Evolutionary conservation across 64 coral and sea anemone genomes (phyloP).

Genomic region (Pocillopora damicornis): DNA sequence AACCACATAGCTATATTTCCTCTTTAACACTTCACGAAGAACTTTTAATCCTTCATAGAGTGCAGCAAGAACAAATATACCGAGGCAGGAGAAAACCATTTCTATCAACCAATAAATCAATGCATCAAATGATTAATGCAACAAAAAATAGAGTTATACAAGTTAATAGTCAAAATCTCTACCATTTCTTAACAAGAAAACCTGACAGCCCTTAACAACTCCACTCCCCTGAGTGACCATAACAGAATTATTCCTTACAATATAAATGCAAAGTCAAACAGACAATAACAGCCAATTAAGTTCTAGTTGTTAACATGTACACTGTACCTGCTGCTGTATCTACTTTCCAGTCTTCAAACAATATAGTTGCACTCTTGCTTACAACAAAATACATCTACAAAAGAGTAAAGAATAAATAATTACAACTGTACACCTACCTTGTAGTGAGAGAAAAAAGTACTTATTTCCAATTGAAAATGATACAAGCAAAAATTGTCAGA

Average conservation of each 20-base stretch:
- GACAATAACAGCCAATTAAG: no score
- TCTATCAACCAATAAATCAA: slow-evolving; percentile 42
- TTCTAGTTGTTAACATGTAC: background rate
- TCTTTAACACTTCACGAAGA: slow-evolving; percentile 72
- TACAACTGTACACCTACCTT: background rate
- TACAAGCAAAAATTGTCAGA: no score
- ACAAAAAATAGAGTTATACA: background rate
- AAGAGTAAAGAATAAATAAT: background rate
- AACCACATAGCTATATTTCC: slow-evolving; percentile 70
- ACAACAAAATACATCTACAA: slow-evolving; percentile 82
- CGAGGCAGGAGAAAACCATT: slow-evolving; percentile 82
- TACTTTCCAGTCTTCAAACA: slow-evolving; percentile 85
- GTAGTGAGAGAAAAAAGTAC: no score
- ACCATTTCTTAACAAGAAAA: no score
- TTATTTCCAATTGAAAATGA: no score
- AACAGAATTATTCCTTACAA: no score
- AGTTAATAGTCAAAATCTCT: no score
- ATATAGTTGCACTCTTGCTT: slow-evolving; percentile 62
- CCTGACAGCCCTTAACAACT: no score
- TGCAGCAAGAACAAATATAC: slow-evolving; percentile 76
- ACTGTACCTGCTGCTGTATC: slow-evolving; percentile 53
- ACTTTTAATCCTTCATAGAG: slow-evolving; percentile 98
- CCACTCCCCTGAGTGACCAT: no score
- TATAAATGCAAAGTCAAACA: no score
- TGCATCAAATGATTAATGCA: background rate